Conservation (phyloP, 2,113 vertebrate genomes). For the Protomyctophum bolini region DNA sequence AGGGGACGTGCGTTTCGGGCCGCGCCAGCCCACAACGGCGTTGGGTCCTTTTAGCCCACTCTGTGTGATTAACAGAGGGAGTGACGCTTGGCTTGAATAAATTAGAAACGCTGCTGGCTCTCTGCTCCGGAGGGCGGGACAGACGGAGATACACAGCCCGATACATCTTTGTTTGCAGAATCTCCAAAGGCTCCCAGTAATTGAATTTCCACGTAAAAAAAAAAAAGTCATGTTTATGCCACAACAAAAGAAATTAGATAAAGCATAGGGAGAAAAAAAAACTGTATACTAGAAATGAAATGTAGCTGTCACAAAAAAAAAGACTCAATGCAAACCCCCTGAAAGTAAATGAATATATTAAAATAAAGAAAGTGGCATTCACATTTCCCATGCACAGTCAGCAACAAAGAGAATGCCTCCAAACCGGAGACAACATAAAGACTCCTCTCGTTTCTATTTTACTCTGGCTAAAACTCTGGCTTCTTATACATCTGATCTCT, state of each 20-base stretch:
- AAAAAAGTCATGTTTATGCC: conserved; percentile 70
- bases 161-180: conserved; percentile 67
- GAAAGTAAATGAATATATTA: conserved; percentile 62
- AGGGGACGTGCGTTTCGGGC: conserved; percentile 56
- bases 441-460: conserved; percentile 23
- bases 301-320: conserved; percentile 66
- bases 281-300: conserved; percentile 56
- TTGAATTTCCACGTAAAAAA: conserved; percentile 61
- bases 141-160: conserved; percentile 46
- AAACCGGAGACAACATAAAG: conserved; percentile 26
- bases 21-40: conserved; percentile 43
- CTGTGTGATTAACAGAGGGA: conserved; percentile 66
- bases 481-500: conserved; percentile 8
- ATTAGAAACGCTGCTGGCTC: conserved; percentile 64
- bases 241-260: conserved; percentile 76
- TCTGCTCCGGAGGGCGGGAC: conserved; percentile 39
- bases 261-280: conserved; percentile 36
- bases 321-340: conserved; percentile 46
- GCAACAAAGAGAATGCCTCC: conserved; percentile 45
- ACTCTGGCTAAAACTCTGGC: conserved; percentile 35
- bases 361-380: conserved; percentile 45
- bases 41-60: conserved; percentile 64
- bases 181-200: conserved; percentile 71
- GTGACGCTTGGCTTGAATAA: conserved; percentile 66
- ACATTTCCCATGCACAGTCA: conserved; percentile 53